phyloP scores from a whole-genome alignment of 92 coral and sea anemone species.

The Bergia puertoricense region DNA sequence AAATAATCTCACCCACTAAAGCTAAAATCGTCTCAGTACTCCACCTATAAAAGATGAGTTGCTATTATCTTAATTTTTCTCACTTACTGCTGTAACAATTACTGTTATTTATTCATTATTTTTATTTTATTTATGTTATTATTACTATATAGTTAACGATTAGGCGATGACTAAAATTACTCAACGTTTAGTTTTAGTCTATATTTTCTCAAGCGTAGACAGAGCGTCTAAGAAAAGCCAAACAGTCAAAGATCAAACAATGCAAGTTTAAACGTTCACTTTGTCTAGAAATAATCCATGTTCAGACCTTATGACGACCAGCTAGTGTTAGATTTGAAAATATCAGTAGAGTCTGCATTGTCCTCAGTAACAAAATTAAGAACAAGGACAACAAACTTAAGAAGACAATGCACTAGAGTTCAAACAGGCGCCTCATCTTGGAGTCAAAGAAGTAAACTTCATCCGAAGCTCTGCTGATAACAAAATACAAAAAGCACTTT shows the following conservation, averaged over 20 bases:
- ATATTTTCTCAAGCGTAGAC: slow-evolving; percentile 2
- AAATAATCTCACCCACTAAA: no score
- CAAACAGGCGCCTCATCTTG: background rate
- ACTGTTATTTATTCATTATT: no score
- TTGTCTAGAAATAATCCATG: background rate
- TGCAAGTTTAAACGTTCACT: slow-evolving; percentile 13
- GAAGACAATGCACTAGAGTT: background rate
- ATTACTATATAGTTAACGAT: background rate
- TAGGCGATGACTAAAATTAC: background rate
- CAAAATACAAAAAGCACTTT: background rate
- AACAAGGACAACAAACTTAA: slow-evolving; percentile 33
- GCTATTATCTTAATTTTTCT: background rate
- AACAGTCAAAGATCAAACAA: slow-evolving; percentile 13
- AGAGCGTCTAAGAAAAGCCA: slow-evolving; percentile 2
- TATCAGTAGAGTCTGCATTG: slow-evolving; percentile 9
- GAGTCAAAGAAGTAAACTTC: background rate
- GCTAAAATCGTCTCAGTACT: background rate
- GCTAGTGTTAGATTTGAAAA: slow-evolving; percentile 8
- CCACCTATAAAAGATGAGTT: background rate
- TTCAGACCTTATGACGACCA: slow-evolving; percentile 1
- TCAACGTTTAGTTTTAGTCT: background rate
- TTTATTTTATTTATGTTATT: background rate
- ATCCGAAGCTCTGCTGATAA: background rate
- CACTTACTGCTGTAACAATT: background rate
- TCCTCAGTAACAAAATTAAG: slow-evolving; percentile 24